phyloP scores from a whole-genome alignment of 2,888 invertebrate genomes.

The Campaea margaritaria region DNA sequence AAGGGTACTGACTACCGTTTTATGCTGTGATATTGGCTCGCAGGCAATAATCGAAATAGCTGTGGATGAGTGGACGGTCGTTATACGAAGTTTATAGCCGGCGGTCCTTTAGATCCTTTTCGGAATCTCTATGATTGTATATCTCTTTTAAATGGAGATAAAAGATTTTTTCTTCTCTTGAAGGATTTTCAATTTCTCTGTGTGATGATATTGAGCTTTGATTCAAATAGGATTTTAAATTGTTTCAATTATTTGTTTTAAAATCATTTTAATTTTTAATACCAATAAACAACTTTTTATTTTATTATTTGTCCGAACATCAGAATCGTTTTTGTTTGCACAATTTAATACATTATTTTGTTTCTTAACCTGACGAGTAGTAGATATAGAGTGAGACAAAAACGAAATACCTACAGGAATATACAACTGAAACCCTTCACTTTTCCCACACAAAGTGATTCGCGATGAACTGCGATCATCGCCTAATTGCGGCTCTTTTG shows the following conservation, averaged over 20 bases:
- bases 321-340: no score
- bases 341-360: no score
- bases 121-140: slow-evolving; percentile 50
- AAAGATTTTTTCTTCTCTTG: slow-evolving; percentile 14
- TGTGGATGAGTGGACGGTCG: slow-evolving; percentile 57
- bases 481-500: slow-evolving; percentile 76
- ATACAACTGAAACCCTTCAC: slow-evolving; percentile 13
- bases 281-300: no score
- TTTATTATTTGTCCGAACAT: no score
- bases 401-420: neutral
- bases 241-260: no score
- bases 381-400: no score
- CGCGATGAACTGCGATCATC: slow-evolving; percentile 55
- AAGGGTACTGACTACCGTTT: slow-evolving; percentile 12
- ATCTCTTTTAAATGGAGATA: slow-evolving; percentile 25
- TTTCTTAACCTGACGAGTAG: no score
- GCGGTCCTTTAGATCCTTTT: slow-evolving; percentile 60
- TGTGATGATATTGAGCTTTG: neutral
- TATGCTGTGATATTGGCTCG: slow-evolving; percentile 26
- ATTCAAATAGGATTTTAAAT: no score
- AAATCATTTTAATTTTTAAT: no score
- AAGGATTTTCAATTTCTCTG: neutral
- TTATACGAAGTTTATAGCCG: slow-evolving; percentile 34
- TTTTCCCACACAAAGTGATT: slow-evolving; percentile 37
- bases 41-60: slow-evolving; percentile 66